A percentile compares a stretch with the other conserved stretches of the same genome.
These are phyloP conservation scores for Dicyrtomina minuta DNA, from an alignment of 2,888 invertebrate species.

Conservation along the genomic window DNA sequence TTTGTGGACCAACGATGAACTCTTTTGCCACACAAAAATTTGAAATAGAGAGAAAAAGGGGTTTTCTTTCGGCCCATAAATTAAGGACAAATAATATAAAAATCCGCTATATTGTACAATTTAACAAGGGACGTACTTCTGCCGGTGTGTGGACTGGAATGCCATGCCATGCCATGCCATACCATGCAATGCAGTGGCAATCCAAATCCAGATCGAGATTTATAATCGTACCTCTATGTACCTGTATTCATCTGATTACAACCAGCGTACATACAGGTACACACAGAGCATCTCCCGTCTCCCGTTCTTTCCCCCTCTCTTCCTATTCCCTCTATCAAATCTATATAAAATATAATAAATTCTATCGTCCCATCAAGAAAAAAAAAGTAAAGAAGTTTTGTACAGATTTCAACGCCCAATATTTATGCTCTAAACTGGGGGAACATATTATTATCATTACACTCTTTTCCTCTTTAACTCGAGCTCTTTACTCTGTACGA, in stretches of 20 bases:
- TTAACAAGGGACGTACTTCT: slow-evolving; percentile 12
- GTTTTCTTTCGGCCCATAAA: slow-evolving; percentile 27
- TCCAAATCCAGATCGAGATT: too few species aligned
- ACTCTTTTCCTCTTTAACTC: not conserved
- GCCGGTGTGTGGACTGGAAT: not conserved
- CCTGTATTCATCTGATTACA: not conserved
- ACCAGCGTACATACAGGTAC: too few species aligned
- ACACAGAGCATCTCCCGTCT: not conserved
- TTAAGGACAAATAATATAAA: slow-evolving; percentile 31
- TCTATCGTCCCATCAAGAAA: slow-evolving; percentile 17
- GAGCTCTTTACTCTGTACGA: not conserved
- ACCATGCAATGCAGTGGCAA: too few species aligned
- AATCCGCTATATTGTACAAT: slow-evolving; percentile 24
- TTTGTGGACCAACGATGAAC: slow-evolving; percentile 28
- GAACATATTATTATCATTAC: slow-evolving; percentile 30
- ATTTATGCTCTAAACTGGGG: slow-evolving; percentile 43
- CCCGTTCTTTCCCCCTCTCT: not conserved
- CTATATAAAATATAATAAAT: slow-evolving; percentile 18
- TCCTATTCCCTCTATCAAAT: slow-evolving; percentile 4
- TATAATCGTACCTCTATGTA: not conserved
- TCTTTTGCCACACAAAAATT: slow-evolving; percentile 23
- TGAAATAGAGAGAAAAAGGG: slow-evolving; percentile 16
- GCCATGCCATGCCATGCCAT: too few species aligned
- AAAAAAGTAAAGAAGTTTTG: slow-evolving; percentile 31
- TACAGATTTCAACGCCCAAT: slow-evolving; percentile 45